These are phyloP conservation scores for Entomyzon cyanotis DNA, from an alignment of 2,113 vertebrate species.

Conservation along the genomic window DNA sequence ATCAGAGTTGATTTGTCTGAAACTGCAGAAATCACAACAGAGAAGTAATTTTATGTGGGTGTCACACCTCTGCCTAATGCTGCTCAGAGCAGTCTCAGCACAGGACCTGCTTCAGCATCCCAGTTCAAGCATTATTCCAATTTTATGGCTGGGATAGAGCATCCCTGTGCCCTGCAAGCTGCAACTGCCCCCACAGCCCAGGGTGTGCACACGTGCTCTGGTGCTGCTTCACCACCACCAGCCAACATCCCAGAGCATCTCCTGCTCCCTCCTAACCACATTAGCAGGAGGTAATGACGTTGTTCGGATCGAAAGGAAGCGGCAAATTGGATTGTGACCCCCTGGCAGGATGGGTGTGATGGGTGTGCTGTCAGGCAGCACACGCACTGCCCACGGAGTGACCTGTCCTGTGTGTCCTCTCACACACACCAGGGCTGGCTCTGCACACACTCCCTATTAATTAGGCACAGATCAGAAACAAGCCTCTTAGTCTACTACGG, in stretches of 20 bases:
- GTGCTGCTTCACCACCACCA: neutral
- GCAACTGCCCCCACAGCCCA: neutral
- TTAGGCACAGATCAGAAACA: slow-evolving; percentile 3
- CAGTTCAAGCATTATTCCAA: rapidly evolving
- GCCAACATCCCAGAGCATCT: slow-evolving; percentile 9
- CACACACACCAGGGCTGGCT: neutral
- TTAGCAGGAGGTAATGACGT: slow-evolving; percentile 22
- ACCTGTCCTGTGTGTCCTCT: neutral
- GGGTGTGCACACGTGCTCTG: neutral
- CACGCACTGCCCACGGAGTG: neutral
- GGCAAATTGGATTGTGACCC: slow-evolving; percentile 36
- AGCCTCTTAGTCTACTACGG: neutral
- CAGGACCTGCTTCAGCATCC: neutral
- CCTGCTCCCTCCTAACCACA: slow-evolving; percentile 33
- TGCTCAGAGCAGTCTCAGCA: neutral
- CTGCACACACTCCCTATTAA: neutral
- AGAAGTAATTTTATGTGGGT: neutral
- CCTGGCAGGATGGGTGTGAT: neutral
- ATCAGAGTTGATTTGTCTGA: neutral
- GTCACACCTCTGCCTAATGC: rapidly evolving
- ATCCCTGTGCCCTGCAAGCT: neutral
- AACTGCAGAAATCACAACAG: neutral
- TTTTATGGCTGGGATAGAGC: neutral
- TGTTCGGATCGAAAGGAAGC: slow-evolving; percentile 12
- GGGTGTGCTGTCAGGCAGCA: slow-evolving; percentile 15